phyloP scores from a whole-genome alignment of 2,797 vertebrate genomes.

The Eptatretus atami region DNA sequence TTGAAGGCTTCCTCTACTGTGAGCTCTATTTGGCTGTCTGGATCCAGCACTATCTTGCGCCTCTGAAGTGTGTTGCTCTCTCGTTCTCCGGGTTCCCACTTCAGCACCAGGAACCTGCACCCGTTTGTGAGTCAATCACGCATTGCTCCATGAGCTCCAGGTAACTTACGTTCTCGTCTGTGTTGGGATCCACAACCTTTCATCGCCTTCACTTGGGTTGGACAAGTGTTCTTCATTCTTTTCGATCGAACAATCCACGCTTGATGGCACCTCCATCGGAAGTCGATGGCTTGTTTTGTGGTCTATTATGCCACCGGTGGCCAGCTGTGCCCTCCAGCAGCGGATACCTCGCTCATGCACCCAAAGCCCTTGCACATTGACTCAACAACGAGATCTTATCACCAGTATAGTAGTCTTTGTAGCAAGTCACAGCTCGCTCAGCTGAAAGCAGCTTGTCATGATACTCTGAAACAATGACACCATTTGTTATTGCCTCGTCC shows the following conservation, averaged over 20 bases:
- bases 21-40: slow-evolving; percentile 85
- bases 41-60: slow-evolving; percentile 77
- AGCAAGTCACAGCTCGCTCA: slow-evolving; percentile 43
- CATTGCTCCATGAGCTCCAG: slow-evolving; percentile 76
- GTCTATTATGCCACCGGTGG: slow-evolving; percentile 31
- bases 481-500: slow-evolving; percentile 19
- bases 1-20: slow-evolving; percentile 82
- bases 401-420: slow-evolving; percentile 68
- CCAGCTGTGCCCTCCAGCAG: slow-evolving; percentile 38
- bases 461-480: neutral
- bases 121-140: slow-evolving; percentile 44
- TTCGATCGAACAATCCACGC: slow-evolving; percentile 79
- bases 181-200: slow-evolving; percentile 98
- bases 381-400: slow-evolving; percentile 60
- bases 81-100: slow-evolving; percentile 56
- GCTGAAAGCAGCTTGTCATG: slow-evolving; percentile 1
- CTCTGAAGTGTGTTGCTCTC: slow-evolving; percentile 78
- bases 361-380: slow-evolving; percentile 17
- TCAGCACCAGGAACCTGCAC: slow-evolving; percentile 51
- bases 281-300: slow-evolving; percentile 52
- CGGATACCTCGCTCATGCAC: slow-evolving; percentile 25
- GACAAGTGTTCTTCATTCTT: slow-evolving; percentile 88
- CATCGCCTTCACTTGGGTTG: slow-evolving; percentile 68
- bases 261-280: slow-evolving; percentile 74
- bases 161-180: slow-evolving; percentile 84